Evolutionary conservation across 2,888 invertebrate genomes (phyloP).

Genomic region (Drosophila setosimentum): DNA sequence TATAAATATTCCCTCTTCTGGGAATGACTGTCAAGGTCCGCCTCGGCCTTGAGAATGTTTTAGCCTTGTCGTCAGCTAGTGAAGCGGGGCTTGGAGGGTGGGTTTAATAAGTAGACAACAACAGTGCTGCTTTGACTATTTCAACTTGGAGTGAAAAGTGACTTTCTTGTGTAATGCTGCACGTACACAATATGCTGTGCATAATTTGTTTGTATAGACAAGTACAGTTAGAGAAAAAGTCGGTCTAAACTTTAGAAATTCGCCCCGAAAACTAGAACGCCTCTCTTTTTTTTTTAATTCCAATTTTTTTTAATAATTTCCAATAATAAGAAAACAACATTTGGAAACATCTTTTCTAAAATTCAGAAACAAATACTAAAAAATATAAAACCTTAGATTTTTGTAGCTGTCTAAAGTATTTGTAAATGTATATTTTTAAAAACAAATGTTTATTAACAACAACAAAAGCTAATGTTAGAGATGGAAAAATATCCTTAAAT

Average conservation of each 20-base stretch:
- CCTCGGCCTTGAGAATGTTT: constrained; percentile 68
- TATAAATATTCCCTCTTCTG: neutral
- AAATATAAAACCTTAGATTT: too few relatives aligned
- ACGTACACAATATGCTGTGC: constrained; percentile 66
- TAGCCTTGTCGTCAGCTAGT: constrained; percentile 40
- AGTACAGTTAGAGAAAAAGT: constrained; percentile 1
- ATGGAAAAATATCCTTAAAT: neutral
- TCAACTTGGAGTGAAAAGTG: constrained; percentile 36
- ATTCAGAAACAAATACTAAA: neutral
- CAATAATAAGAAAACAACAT: neutral
- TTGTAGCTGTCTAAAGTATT: too few relatives aligned
- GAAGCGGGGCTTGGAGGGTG: neutral
- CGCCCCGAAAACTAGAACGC: too few relatives aligned
- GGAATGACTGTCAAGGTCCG: constrained; percentile 49
- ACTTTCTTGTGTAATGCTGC: constrained; percentile 51
- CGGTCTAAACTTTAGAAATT: neutral
- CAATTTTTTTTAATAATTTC: neutral
- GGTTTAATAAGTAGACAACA: constrained; percentile 26
- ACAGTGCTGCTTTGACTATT: constrained; percentile 29
- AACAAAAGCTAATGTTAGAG: too few relatives aligned
- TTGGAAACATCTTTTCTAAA: neutral
- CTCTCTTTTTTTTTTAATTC: neutral
- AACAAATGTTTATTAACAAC: too few relatives aligned
- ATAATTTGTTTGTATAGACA: constrained; percentile 72
- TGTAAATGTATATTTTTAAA: too few relatives aligned